A percentile compares a stretch with the other conserved stretches of the same genome.
These are phyloP conservation scores for Cardiocondyla obscurior DNA, from an alignment of 1,140 invertebrate species.

Conservation along the genomic window DNA sequence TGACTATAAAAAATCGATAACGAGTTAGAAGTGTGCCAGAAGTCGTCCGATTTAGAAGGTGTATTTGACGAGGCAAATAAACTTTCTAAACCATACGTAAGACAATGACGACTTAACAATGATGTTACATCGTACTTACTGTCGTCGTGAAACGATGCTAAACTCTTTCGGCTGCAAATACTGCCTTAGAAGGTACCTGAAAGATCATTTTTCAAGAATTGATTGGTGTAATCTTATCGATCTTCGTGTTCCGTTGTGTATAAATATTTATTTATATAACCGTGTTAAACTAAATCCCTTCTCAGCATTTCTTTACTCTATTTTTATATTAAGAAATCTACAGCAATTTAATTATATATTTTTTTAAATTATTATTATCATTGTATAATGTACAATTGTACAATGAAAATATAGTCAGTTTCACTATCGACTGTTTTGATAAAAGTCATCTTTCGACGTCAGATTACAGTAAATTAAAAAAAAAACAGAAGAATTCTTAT, in stretches of 20 bases:
- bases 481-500: neutral
- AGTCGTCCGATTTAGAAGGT: slow-evolving; percentile 53
- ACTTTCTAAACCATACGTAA: slow-evolving; percentile 47
- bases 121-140: slow-evolving; percentile 46
- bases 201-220: slow-evolving; percentile 48
- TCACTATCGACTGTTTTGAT: neutral
- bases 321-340: neutral
- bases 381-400: too few relatives aligned
- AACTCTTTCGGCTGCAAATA: slow-evolving; percentile 47
- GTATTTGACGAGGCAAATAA: slow-evolving; percentile 48
- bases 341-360: too few relatives aligned
- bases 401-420: neutral
- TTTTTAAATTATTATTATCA: too few relatives aligned
- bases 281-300: neutral
- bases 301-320: neutral
- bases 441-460: neutral
- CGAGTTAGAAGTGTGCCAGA: slow-evolving; percentile 45
- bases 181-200: slow-evolving; percentile 41
- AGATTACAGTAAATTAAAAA: neutral
- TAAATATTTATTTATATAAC: slow-evolving; percentile 18
- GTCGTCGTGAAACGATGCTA: slow-evolving; percentile 46
- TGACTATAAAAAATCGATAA: slow-evolving; percentile 58
- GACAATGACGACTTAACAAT: slow-evolving; percentile 35
- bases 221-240: slow-evolving; percentile 51
- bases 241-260: slow-evolving; percentile 55